Conservation (phyloP, 1,140 invertebrate genomes). For the Whitmania pigra region DNA sequence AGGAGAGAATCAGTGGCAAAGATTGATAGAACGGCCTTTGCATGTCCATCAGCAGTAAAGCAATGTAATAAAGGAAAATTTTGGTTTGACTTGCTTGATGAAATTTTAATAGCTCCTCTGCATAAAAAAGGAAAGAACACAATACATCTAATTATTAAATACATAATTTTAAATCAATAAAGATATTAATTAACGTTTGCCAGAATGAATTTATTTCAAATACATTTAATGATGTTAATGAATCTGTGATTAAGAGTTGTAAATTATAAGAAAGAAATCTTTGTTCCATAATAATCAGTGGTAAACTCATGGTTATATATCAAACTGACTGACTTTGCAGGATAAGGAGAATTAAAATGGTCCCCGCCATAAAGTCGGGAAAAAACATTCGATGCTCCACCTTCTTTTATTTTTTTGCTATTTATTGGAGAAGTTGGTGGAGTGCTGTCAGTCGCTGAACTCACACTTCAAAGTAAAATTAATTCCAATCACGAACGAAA, state of each 20-base stretch:
- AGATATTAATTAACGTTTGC: too few relatives aligned
- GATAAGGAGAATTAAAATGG: conserved; percentile 36
- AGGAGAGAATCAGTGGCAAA: conserved; percentile 59
- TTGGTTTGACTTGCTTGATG: background rate
- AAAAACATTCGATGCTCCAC: conserved; percentile 54
- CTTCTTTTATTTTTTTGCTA: conserved; percentile 48
- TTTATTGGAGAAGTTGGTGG: conserved; percentile 35
- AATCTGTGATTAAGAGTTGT: background rate
- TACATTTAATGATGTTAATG: background rate
- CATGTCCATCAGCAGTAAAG: conserved; percentile 68
- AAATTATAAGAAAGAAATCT: conserved; percentile 16
- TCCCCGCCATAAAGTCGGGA: conserved; percentile 58
- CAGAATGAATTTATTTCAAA: background rate
- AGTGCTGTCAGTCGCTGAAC: conserved; percentile 24
- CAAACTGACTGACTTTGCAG: conserved; percentile 32
- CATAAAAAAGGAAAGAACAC: background rate
- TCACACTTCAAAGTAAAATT: too few relatives aligned
- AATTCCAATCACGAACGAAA: too few relatives aligned
- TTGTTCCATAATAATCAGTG: background rate
- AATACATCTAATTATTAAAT: background rate
- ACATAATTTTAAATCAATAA: too few relatives aligned
- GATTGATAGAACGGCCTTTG: conserved; percentile 64
- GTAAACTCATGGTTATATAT: too few relatives aligned
- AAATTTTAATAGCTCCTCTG: conserved; percentile 21
- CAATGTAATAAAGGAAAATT: conserved; percentile 18